Evolutionary conservation across 2,113 vertebrate species (phyloP), one percentile per base, ranked within the genome.

Genomic region (Ptilorrhoa leucosticta): DNA sequence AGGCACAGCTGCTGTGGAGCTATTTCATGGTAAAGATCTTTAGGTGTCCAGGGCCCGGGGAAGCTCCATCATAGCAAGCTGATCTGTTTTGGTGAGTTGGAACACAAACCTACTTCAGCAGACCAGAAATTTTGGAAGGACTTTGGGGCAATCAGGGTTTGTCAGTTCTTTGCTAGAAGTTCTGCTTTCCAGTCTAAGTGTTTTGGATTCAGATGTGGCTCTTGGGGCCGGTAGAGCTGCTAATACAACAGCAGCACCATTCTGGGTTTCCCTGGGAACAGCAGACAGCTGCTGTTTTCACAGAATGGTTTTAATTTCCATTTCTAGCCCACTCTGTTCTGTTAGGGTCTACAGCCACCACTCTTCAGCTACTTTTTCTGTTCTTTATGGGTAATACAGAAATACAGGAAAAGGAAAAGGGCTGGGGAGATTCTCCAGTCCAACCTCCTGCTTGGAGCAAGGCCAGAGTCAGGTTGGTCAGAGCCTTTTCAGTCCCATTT

Each of bases 11-110:
- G 42, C 33, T 60, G 9, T 40, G 40, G 26, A 69, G 24, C 48
- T 50, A 2, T 63, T 79, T 42, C 22, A n/a, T 4, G 2, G 8
- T 39, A 51, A 60, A 37, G 47, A 39, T 11, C 20, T 7, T 45
- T 9, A 51, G 33, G 24, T 73, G 91, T 57, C 47, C 42, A 31
- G 22, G 26, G 50, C 35, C 44, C n/a, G 26, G n/a, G 68, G 87
- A 56, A 77, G 45, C 42, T 63, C 58, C 39, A 31, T 40, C 15
- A 0, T 4, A 28, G 13, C 31, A 23, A 56, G 57, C 33, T 3
- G 1, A 17, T 0, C 0, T 39, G 18, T 64, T 83, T n/a, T 81
- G 69, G 35, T 2, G 0, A 50, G 19, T 19, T 56, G 50, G 37
- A 65, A 24, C 50, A n/a, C 35, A 15, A 47, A 31, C 11, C 2